phyloP scores from a whole-genome alignment of 2,113 vertebrate species.

The Leiothrix lutea region DNA sequence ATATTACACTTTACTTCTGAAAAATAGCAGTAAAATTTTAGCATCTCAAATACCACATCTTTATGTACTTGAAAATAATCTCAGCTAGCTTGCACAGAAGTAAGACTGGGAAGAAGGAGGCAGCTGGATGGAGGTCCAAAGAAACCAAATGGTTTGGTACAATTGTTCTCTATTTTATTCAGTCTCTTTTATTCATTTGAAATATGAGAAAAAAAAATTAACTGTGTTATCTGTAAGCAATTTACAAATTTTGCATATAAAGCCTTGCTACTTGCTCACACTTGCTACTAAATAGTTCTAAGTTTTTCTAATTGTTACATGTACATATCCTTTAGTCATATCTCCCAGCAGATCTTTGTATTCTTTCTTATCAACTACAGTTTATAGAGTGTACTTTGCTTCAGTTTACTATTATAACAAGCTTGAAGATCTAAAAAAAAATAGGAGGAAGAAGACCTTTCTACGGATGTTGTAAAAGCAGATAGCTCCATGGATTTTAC shows the following conservation, averaged over 20 bases:
- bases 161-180: not conserved
- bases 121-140: not conserved
- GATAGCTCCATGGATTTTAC: not conserved
- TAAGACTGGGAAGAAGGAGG: not conserved
- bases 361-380: not conserved
- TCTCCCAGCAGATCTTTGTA: not conserved
- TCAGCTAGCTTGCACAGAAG: not conserved
- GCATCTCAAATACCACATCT: not conserved
- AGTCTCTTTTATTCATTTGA: not conserved
- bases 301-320: not conserved
- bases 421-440: not conserved
- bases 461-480: not conserved
- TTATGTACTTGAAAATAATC: not conserved
- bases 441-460: not conserved
- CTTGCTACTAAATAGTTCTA: not conserved
- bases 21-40: not conserved
- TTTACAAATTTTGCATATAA: not conserved
- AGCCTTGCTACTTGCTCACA: not conserved
- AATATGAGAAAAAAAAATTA: not conserved
- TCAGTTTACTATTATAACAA: not conserved
- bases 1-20: not conserved
- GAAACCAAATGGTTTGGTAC: not conserved
- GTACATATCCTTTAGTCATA: not conserved
- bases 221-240: not conserved
- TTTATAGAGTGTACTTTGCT: not conserved